Percentiles rank a stretch among this genome's conserved stretches.
These are phyloP conservation scores for Laticauda laticaudata DNA, from an alignment of 2,113 vertebrate genomes.

Conservation along the genomic window DNA sequence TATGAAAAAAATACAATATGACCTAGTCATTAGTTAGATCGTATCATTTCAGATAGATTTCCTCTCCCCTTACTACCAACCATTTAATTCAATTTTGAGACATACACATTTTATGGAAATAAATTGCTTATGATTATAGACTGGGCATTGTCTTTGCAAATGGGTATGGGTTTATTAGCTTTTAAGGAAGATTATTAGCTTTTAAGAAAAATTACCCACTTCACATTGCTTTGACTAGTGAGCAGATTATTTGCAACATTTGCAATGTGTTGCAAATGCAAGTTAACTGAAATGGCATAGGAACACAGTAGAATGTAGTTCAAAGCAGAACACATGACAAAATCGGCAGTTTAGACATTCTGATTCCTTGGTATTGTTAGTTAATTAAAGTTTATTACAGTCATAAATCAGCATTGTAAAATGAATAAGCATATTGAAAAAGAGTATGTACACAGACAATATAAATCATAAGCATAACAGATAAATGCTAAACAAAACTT, in stretches of 20 bases:
- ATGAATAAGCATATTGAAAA: not conserved
- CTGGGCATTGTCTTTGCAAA: constrained; percentile 33
- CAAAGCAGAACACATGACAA: not conserved
- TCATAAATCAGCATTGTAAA: not conserved
- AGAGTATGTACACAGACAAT: not conserved
- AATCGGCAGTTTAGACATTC: not conserved
- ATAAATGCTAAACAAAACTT: not conserved
- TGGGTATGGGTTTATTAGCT: not conserved
- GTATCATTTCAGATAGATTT: constrained; percentile 18
- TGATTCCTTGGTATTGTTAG: not conserved
- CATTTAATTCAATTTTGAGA: constrained; percentile 46
- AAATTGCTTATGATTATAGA: constrained; percentile 33
- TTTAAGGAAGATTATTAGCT: constrained; percentile 47
- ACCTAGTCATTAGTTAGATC: constrained; percentile 20
- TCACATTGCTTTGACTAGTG: constrained; percentile 19
- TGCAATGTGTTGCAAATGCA: constrained; percentile 3
- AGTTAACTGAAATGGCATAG: too few species aligned
- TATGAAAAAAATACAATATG: constrained; percentile 13
- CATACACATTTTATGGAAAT: constrained; percentile 46
- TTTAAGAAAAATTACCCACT: constrained; percentile 55
- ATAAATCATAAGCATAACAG: not conserved
- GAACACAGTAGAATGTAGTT: not conserved
- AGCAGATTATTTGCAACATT: constrained; percentile 32
- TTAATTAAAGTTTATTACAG: not conserved
- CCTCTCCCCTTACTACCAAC: too few species aligned